phyloP scores from a whole-genome alignment of 2,888 invertebrate species.

The Phalera bucephala region DNA sequence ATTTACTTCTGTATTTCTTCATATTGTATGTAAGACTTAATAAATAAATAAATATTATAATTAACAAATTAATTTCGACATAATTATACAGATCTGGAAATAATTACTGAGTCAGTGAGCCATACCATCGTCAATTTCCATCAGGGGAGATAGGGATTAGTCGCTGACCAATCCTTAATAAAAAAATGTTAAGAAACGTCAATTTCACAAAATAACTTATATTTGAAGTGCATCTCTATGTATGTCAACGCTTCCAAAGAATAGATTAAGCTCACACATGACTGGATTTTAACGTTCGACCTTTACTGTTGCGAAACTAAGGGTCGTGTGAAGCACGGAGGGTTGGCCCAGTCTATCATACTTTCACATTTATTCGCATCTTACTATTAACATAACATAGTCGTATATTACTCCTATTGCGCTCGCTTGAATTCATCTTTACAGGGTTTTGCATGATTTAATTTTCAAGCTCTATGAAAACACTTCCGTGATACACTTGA shows the following conservation, averaged over 20 bases:
- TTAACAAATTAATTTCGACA: too few relatives aligned
- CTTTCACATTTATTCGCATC: conserved; percentile 29
- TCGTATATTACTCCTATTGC: conserved; percentile 18
- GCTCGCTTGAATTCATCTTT: conserved; percentile 30
- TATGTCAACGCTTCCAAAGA: conserved; percentile 9
- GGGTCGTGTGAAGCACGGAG: conserved; percentile 29
- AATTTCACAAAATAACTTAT: too few relatives aligned
- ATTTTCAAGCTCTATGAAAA: conserved; percentile 24
- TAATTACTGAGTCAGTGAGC: too few relatives aligned
- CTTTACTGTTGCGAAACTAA: conserved; percentile 51
- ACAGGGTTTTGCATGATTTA: conserved; percentile 32
- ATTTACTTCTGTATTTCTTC: too few relatives aligned
- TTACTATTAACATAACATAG: conserved; percentile 28
- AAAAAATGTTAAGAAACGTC: too few relatives aligned
- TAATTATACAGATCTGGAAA: too few relatives aligned
- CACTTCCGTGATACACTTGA: conserved; percentile 7
- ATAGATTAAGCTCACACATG: conserved; percentile 42
- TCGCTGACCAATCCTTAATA: too few relatives aligned
- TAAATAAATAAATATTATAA: too few relatives aligned
- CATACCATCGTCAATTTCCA: too few relatives aligned
- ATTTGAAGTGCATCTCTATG: too few relatives aligned
- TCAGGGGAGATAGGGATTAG: too few relatives aligned
- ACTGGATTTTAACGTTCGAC: conserved; percentile 50
- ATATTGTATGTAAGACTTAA: too few relatives aligned
- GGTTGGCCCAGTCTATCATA: conserved; percentile 32